phyloP scores from a whole-genome alignment of 2,888 invertebrate genomes.

The Calameuta idolon region DNA sequence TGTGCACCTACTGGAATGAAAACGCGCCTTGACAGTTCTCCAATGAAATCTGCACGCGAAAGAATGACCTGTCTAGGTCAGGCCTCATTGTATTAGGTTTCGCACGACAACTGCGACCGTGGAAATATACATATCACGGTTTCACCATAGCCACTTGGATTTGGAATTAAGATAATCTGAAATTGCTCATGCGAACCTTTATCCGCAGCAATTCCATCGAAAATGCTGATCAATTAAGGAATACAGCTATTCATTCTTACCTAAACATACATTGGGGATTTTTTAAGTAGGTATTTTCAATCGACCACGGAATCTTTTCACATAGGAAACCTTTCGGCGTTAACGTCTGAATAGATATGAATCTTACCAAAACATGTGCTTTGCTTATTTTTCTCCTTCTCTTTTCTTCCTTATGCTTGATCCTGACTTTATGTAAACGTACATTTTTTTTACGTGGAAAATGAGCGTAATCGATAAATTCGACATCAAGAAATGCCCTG shows the following conservation, averaged over 20 bases:
- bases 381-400: not conserved
- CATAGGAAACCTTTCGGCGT: not conserved
- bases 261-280: not conserved
- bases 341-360: not conserved
- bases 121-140: not conserved
- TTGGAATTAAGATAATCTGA: too few relatives aligned
- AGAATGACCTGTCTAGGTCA: not conserved
- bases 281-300: not conserved
- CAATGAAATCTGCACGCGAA: not conserved
- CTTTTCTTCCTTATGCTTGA: constrained; percentile 24
- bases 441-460: constrained; percentile 30
- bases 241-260: not conserved
- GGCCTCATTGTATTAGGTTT: not conserved
- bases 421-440: not conserved
- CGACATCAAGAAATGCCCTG: constrained; percentile 31
- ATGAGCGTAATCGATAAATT: constrained; percentile 21
- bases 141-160: not conserved
- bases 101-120: not conserved
- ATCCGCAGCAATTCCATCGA: too few relatives aligned
- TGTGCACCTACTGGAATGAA: not conserved
- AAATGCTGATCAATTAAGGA: not conserved
- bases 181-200: too few relatives aligned
- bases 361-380: not conserved
- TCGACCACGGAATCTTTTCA: not conserved
- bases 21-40: not conserved